Base-by-base conservation (phyloP, 2,113 vertebrate genomes). In the Scortum barcoo region DNA sequence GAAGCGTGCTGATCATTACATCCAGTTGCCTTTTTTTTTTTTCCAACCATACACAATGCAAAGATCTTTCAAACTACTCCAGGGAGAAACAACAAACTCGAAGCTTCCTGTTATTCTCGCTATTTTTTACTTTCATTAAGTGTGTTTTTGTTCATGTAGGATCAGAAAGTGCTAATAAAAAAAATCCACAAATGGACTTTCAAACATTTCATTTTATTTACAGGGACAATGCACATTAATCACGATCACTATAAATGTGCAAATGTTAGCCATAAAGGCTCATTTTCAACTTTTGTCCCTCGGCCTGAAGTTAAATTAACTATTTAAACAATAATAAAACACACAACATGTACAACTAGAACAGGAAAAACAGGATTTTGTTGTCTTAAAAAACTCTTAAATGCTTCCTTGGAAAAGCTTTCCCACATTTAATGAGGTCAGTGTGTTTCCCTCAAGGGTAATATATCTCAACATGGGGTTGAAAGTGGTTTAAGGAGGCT, bases 71-170 rank as follows among this genome's bases (percentile, higher is more conserved):
- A 30, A 2, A 51, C 28, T 36, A 14, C 26, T 51, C 6, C 12
- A 51, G 20, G 28, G 4, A 24, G 8, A 54, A 24, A 38, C 20
- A 68, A 50, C 10, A 50, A 16, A 50, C 4, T 11, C 11, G 60
- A 22, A 40, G 22, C 46, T n/a, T 11, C 46, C 2, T 14, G 28
- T 6, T 36, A 4, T 7, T n/a, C 66, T 68, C n/a, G 5, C n/a
- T 53, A 2, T 48, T 0, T 36, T 33, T 12, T 51, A 36, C 13
- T 51, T 51, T n/a, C 9, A 6, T 16, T 36, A 11, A 51, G 12
- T 26, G 12, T 30, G n/a, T 69, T 70, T 44, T 61, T 78, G 76
- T 70, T 26, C 24, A 42, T 62, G 60, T 44, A 36, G 0, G 60
- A 46, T 70, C 14, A 56, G 22, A 72, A 14, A 57, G 16, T 5